A percentile compares a stretch with the other conserved stretches of the same genome.
Evolutionary conservation across 2,888 invertebrate species (phyloP).

Genomic region (Sympetrum striolatum): DNA sequence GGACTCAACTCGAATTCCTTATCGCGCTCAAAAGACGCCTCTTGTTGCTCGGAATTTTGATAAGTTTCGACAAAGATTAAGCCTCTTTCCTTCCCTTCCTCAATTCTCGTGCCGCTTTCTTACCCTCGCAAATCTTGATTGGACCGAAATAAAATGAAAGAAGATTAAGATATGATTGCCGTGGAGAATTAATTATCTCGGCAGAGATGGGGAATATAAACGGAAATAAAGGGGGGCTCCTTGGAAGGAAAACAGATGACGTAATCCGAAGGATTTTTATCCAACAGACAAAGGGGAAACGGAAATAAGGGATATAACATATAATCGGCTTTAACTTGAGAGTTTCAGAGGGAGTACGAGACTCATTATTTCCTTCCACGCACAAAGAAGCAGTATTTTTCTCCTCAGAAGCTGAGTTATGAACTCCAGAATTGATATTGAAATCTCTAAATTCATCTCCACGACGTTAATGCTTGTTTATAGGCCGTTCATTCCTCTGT

Average conservation of each 20-base stretch:
- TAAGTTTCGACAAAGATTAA: not conserved
- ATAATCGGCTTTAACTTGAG: constrained; percentile 22
- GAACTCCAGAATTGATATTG: not conserved
- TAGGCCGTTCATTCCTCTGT: too few relatives aligned
- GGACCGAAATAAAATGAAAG: not conserved
- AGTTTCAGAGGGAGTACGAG: not conserved
- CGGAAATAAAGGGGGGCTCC: not conserved
- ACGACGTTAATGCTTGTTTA: too few relatives aligned
- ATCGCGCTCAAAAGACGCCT: not conserved
- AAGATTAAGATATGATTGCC: not conserved
- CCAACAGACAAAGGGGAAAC: not conserved
- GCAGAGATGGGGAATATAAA: not conserved
- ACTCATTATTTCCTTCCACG: not conserved
- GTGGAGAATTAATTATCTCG: not conserved
- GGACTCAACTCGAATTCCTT: too few relatives aligned
- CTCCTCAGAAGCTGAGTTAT: not conserved
- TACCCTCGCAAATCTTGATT: not conserved
- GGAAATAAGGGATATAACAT: not conserved
- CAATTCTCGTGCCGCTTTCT: not conserved
- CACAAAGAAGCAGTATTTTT: not conserved
- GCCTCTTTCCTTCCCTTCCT: not conserved
- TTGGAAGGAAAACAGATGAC: not conserved
- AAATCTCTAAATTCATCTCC: too few relatives aligned
- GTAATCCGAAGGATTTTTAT: not conserved
- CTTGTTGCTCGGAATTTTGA: not conserved